Base-by-base conservation (phyloP, 2,113 vertebrate genomes). In the Leptosomus discolor region DNA sequence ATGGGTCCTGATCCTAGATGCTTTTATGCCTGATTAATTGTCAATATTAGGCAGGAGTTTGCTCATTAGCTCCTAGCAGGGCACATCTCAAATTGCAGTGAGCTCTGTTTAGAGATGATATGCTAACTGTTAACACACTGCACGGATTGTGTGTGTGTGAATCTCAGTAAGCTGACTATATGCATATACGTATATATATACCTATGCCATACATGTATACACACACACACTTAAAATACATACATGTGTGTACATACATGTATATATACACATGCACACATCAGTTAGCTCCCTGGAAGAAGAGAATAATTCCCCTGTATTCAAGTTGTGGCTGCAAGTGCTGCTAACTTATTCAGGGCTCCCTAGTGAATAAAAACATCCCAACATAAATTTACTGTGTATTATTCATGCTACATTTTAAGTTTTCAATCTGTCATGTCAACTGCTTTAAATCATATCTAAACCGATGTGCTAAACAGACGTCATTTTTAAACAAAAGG, bases 11-110 rank as follows among this genome's bases (percentile, higher is more conserved):
- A 96, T 98, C 97, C 96, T 98, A 97, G 98, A 98, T 95, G 97
- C 96, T 95, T 98, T 98, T 98, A 98, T 98, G 98, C 97, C 95
- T 98, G 98, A 98, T 98, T 98, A 98, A 97, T 98, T 97, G 95
- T 98, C 97, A 98, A 98, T 98, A 98, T 98, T 97, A 97, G 98
- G 95, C 98, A 96, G 96, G 96, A 97, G 96, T 95, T 96, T 98
- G 97, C 98, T 98, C 97, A 98, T 98, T 98, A 98, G 97, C 97
- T 98, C 96, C 94, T 97, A 97, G 94, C 97, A 97, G 97, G 97
- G 94, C 92, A 97, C 96, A 95, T 97, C 97, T 97, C 93, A 98
- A 97, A 97, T 96, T 76, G 92, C 97, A 97, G 93, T 85, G 93
- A 98, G 97, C 92, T 97, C 96, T 96, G 92, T 98, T 98, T 98